Evolutionary conservation across 2,113 vertebrate species (phyloP).

Genomic region (Octodon degus): DNA sequence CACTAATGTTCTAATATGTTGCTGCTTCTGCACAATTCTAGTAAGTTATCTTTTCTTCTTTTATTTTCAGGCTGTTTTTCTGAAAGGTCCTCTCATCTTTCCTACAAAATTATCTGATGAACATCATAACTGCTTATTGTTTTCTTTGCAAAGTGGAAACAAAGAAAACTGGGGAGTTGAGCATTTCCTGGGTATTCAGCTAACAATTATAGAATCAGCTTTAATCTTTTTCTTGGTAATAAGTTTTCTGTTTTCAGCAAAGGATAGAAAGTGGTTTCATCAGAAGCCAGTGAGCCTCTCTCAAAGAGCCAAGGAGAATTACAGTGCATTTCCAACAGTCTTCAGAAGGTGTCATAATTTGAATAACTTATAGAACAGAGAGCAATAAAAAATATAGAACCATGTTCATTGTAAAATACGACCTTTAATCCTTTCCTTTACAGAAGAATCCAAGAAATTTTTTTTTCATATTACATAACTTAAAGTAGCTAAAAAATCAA

Average conservation of each 20-base stretch:
- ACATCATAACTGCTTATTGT: background rate
- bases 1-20: constrained; percentile 18
- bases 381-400: background rate
- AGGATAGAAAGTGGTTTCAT: background rate
- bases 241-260: constrained; percentile 26
- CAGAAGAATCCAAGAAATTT: background rate
- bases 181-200: background rate
- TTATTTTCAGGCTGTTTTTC: background rate
- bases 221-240: constrained; percentile 56
- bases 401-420: background rate
- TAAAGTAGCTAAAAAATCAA: constrained; percentile 64
- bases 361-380: background rate
- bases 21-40: background rate
- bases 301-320: background rate
- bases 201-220: constrained; percentile 6
- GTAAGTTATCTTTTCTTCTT: background rate
- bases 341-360: background rate
- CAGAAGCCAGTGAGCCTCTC: background rate
- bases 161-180: background rate
- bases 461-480: constrained; percentile 54
- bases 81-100: background rate
- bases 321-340: background rate
- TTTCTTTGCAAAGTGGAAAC: background rate
- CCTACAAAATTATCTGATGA: background rate
- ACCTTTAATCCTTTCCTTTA: constrained; percentile 36